A percentile compares a stretch with the other conserved stretches of the same genome.
Conservation (phyloP, 2,888 invertebrate genomes). For the Lepidocyrtoides sp. region DNA sequence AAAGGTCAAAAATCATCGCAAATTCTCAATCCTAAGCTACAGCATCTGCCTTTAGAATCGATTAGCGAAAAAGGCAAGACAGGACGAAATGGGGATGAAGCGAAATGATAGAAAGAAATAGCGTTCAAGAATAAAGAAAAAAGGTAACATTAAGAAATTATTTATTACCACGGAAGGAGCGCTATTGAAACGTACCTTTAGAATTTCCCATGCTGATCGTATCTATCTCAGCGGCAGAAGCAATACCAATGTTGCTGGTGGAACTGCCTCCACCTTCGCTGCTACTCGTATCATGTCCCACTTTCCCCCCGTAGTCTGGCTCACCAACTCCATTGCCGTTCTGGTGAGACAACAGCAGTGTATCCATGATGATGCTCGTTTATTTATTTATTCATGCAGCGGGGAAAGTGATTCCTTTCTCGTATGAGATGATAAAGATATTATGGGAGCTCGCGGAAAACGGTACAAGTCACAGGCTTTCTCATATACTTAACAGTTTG, state of each 20-base stretch:
- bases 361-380: slow-evolving; percentile 61
- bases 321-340: slow-evolving; percentile 66
- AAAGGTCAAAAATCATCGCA: slow-evolving; percentile 7
- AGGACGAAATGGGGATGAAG: not conserved
- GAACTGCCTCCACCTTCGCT: slow-evolving; percentile 9
- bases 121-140: not conserved
- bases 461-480: too few species aligned
- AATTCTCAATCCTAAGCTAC: not conserved
- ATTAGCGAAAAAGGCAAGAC: not conserved
- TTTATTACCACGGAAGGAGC: slow-evolving; percentile 48
- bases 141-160: slow-evolving; percentile 46
- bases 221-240: slow-evolving; percentile 28
- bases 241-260: not conserved
- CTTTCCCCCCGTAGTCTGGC: slow-evolving; percentile 63
- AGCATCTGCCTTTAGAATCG: not conserved
- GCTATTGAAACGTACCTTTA: slow-evolving; percentile 62
- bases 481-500: not conserved
- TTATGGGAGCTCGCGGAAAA: slow-evolving; percentile 5
- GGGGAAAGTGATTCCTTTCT: slow-evolving; percentile 36
- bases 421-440: not conserved
- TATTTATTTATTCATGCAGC: slow-evolving; percentile 68
- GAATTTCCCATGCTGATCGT: slow-evolving; percentile 65
- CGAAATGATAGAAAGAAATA: not conserved
- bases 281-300: slow-evolving; percentile 59
- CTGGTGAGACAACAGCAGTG: slow-evolving; percentile 64